A percentile compares a stretch with the other conserved stretches of the same genome.
phyloP scores from a whole-genome alignment of 2,797 vertebrate species.

The Lates japonicus region DNA sequence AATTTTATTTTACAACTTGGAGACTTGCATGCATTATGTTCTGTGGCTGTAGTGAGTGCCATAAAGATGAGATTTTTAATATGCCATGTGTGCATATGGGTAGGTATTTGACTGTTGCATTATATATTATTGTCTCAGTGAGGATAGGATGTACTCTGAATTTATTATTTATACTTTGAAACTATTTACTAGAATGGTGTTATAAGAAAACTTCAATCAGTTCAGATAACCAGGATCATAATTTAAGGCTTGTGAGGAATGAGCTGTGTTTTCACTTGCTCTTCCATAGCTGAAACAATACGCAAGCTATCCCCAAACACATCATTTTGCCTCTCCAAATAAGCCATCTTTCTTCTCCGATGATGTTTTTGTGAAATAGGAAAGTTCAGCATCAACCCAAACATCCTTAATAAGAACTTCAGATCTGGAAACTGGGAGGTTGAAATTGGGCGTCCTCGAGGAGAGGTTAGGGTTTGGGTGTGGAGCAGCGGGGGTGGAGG shows the following conservation, averaged over 20 bases:
- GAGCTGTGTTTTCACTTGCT: slow-evolving; percentile 65
- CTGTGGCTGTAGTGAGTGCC: too few species aligned
- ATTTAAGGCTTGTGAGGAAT: slow-evolving; percentile 42
- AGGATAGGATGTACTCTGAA: background rate
- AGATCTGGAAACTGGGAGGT: slow-evolving; percentile 47
- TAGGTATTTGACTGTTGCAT: background rate
- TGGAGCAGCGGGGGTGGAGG: slow-evolving; percentile 37
- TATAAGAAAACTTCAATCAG: slow-evolving; percentile 18
- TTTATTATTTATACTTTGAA: slow-evolving; percentile 4
- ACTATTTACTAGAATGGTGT: slow-evolving; percentile 6
- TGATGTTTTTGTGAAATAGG: slow-evolving; percentile 61
- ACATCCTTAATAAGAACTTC: slow-evolving; percentile 63
- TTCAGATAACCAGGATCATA: slow-evolving; percentile 43
- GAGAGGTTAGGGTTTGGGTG: slow-evolving; percentile 46
- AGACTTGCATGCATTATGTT: background rate
- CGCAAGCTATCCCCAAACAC: slow-evolving; percentile 49
- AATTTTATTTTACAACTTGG: background rate
- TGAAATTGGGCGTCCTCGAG: slow-evolving; percentile 4
- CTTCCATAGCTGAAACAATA: slow-evolving; percentile 83
- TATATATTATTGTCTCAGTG: background rate
- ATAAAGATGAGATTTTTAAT: too few species aligned
- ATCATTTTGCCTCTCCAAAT: slow-evolving; percentile 65
- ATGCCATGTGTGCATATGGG: too few species aligned
- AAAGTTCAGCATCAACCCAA: slow-evolving; percentile 63
- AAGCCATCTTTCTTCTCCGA: slow-evolving; percentile 54